Evolutionary conservation across 2,888 invertebrate species (phyloP).

Genomic region (Zygaena filipendulae): DNA sequence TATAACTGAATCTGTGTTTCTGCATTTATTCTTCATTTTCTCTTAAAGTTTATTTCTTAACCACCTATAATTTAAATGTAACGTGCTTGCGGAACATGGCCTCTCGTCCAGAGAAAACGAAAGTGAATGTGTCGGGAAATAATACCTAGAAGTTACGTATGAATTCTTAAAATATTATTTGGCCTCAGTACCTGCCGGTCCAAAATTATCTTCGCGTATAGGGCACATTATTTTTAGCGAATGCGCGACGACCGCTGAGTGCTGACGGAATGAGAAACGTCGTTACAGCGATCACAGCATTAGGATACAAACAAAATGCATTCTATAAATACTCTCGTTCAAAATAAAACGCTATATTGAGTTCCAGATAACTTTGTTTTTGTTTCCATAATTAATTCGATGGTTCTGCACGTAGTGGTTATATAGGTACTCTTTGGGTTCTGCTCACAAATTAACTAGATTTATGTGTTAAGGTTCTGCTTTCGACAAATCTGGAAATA

Average conservation of each 20-base stretch:
- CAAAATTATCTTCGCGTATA: slow-evolving; percentile 45
- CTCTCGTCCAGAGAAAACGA: too few relatives aligned
- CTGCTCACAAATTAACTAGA: too few relatives aligned
- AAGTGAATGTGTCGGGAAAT: slow-evolving; percentile 36
- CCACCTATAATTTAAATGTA: too few relatives aligned
- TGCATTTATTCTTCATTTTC: slow-evolving; percentile 54
- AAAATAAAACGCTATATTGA: not conserved
- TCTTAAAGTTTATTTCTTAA: too few relatives aligned
- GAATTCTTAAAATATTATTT: slow-evolving; percentile 43
- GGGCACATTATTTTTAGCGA: slow-evolving; percentile 59
- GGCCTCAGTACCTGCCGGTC: slow-evolving; percentile 46
- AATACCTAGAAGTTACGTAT: slow-evolving; percentile 28
- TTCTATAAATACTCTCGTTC: slow-evolving; percentile 18
- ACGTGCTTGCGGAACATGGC: too few relatives aligned
- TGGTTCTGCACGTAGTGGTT: too few relatives aligned
- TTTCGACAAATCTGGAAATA: too few relatives aligned
- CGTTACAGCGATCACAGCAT: too few relatives aligned
- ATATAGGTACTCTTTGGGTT: too few relatives aligned
- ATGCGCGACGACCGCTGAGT: slow-evolving; percentile 34
- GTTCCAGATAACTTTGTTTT: too few relatives aligned
- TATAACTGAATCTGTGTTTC: slow-evolving; percentile 43
- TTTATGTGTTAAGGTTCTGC: too few relatives aligned
- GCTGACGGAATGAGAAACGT: slow-evolving; percentile 29
- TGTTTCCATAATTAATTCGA: too few relatives aligned
- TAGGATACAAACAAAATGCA: slow-evolving; percentile 45